Conservation (phyloP, 92 coral and sea anemone genomes). For the Montipora capitata region DNA sequence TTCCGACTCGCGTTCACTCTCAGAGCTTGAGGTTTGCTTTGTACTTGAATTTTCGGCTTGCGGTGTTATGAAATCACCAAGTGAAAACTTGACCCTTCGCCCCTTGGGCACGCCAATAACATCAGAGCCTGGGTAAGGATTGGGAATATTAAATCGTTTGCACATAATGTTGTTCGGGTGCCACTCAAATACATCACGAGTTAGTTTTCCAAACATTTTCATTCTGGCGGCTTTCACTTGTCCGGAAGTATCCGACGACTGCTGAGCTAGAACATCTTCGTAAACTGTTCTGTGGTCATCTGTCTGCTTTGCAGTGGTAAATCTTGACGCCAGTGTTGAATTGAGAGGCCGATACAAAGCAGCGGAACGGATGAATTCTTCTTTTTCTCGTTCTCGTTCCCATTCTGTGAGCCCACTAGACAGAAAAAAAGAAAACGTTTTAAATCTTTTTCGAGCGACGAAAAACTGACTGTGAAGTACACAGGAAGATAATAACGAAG, state of each 20-base stretch:
- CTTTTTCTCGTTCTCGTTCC: conserved; percentile 97
- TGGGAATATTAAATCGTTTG: conserved; percentile 96
- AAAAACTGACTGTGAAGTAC: neutral
- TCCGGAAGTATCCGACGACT: conserved; percentile 48
- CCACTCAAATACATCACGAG: conserved; percentile 94
- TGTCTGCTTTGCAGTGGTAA: conserved; percentile 87
- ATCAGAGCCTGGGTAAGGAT: conserved; percentile 92
- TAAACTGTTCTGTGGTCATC: conserved; percentile 75
- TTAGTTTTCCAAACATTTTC: conserved; percentile 97
- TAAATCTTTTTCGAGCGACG: too few relatives aligned
- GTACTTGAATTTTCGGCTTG: conserved; percentile 11
- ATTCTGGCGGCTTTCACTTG: conserved; percentile 81
- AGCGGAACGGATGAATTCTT: conserved; percentile 93
- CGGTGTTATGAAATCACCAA: conserved; percentile 65
- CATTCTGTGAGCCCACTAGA: conserved; percentile 93
- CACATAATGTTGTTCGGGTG: conserved; percentile 93
- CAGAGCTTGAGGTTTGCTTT: neutral
- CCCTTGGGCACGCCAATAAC: conserved; percentile 80
- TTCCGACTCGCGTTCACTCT: neutral
- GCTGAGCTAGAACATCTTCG: conserved; percentile 65
- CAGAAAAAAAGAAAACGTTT: neutral
- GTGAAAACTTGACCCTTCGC: conserved; percentile 81
- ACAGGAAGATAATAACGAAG: neutral
- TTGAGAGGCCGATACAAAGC: conserved; percentile 88
- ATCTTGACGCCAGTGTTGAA: conserved; percentile 92